These are phyloP conservation scores for Dorcus hopei DNA, from an alignment of 2,888 invertebrate species.

Conservation along the genomic window DNA sequence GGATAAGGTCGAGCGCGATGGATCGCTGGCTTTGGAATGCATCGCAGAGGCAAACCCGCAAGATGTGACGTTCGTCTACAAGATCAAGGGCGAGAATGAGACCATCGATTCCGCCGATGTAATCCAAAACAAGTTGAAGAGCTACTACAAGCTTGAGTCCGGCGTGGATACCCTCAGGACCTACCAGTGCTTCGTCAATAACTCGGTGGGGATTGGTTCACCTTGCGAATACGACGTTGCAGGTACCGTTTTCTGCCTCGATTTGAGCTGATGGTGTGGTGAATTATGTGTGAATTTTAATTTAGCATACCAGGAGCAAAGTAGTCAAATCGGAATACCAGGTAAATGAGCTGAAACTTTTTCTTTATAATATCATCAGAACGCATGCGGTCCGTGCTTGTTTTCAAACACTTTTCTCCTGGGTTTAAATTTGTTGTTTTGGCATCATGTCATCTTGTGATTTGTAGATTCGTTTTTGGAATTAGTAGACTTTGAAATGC, in stretches of 20 bases:
- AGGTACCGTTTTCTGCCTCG: conserved; percentile 49
- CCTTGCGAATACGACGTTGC: conserved; percentile 66
- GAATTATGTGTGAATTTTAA: conserved; percentile 19
- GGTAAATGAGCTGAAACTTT: conserved; percentile 39
- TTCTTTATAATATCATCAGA: conserved; percentile 23
- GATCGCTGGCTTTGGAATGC: conserved; percentile 75
- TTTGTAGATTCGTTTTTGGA: too few species aligned
- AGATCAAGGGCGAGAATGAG: conserved; percentile 79
- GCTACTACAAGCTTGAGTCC: conserved; percentile 63
- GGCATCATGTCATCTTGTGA: not conserved
- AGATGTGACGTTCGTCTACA: conserved; percentile 78
- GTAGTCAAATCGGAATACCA: conserved; percentile 55
- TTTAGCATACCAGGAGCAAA: conserved; percentile 69
- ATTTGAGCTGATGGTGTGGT: not conserved
- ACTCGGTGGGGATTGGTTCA: conserved; percentile 67
- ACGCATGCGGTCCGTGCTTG: conserved; percentile 24
- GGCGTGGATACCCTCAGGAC: conserved; percentile 66
- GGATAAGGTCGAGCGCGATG: conserved; percentile 65
- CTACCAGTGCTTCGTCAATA: conserved; percentile 82
- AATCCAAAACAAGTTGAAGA: conserved; percentile 53
- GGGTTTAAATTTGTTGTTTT: conserved; percentile 22
- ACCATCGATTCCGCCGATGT: conserved; percentile 62
- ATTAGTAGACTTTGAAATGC: too few species aligned
- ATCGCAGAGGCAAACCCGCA: conserved; percentile 78
- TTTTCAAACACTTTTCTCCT: conserved; percentile 36